Conservation (phyloP, 2,113 vertebrate species). For the Caloenas nicobarica region DNA sequence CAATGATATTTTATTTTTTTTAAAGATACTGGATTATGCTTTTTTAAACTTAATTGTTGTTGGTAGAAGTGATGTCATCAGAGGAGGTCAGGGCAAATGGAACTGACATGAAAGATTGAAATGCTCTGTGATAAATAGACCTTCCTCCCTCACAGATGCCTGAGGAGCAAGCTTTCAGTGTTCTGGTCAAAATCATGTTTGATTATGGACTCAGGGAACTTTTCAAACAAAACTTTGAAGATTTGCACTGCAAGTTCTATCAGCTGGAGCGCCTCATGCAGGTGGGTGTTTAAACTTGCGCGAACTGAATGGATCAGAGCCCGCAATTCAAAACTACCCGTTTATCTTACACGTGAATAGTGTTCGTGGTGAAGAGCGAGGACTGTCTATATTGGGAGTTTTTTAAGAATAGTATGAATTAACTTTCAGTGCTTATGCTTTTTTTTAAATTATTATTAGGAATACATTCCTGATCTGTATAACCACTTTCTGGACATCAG, state of each 20-base stretch:
- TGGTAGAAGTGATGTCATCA: conserved; percentile 13
- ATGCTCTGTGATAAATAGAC: not conserved
- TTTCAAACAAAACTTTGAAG: conserved; percentile 99
- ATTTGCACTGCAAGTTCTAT: conserved; percentile 99
- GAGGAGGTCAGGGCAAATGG: not conserved
- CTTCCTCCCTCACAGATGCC: conserved; percentile 86
- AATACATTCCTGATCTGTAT: conserved; percentile 95
- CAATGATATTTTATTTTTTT: not conserved
- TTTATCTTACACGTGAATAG: fast-evolving
- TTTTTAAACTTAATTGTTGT: conserved; percentile 3
- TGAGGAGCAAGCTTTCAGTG: conserved; percentile 98
- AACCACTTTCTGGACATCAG: conserved; percentile 95
- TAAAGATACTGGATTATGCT: not conserved
- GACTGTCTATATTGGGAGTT: fast-evolving
- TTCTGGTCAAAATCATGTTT: conserved; percentile 99
- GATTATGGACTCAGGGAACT: conserved; percentile 99
- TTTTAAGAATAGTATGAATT: not conserved
- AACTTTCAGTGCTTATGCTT: not conserved
- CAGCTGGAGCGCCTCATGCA: conserved; percentile 98
- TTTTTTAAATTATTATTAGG: conserved; percentile 69
- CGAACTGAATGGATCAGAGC: fast-evolving
- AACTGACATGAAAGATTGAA: not conserved
- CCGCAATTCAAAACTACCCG: not conserved
- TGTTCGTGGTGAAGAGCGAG: not conserved
- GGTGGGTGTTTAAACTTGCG: conserved; percentile 64